These are phyloP conservation scores for Trachelipus rathkii DNA, from an alignment of 1,140 invertebrate species.

Conservation along the genomic window DNA sequence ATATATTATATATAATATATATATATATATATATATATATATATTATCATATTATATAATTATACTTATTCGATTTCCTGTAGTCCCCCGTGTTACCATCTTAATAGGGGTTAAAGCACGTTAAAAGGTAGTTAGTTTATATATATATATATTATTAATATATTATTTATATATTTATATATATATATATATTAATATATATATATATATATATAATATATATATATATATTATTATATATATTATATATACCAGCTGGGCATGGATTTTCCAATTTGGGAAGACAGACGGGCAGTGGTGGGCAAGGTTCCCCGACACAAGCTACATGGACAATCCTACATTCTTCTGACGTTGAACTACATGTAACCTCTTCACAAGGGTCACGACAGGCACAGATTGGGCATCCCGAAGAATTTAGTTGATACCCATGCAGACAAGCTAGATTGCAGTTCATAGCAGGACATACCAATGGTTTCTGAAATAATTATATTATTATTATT, in stretches of 20 bases:
- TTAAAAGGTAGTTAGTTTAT: too few relatives aligned
- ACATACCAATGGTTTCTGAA: slow-evolving; percentile 61
- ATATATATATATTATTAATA: too few relatives aligned
- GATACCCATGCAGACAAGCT: slow-evolving; percentile 64
- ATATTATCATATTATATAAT: too few relatives aligned
- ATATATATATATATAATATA: too few relatives aligned
- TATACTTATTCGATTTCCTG: too few relatives aligned
- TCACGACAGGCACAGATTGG: slow-evolving; percentile 71
- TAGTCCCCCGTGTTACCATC: too few relatives aligned
- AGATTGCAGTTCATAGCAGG: slow-evolving; percentile 59
- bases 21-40: too few relatives aligned
- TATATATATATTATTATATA: too few relatives aligned
- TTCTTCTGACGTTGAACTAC: slow-evolving; percentile 57
- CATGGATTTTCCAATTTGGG: slow-evolving; percentile 71
- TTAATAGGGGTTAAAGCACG: too few relatives aligned
- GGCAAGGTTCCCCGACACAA: slow-evolving; percentile 60
- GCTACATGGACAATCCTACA: slow-evolving; percentile 59
- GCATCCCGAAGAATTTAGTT: slow-evolving; percentile 64
- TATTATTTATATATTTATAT: too few relatives aligned
- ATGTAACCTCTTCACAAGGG: slow-evolving; percentile 59
- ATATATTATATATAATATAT: too few relatives aligned
- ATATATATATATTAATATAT: too few relatives aligned
- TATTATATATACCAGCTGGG: slow-evolving; percentile 56
- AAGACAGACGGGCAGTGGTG: slow-evolving; percentile 70
- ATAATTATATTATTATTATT: background rate